Percentiles rank a stretch among this genome's conserved stretches.
These are phyloP conservation scores for Schrankia costaestrigalis DNA, from an alignment of 2,888 invertebrate species.

Conservation along the genomic window DNA sequence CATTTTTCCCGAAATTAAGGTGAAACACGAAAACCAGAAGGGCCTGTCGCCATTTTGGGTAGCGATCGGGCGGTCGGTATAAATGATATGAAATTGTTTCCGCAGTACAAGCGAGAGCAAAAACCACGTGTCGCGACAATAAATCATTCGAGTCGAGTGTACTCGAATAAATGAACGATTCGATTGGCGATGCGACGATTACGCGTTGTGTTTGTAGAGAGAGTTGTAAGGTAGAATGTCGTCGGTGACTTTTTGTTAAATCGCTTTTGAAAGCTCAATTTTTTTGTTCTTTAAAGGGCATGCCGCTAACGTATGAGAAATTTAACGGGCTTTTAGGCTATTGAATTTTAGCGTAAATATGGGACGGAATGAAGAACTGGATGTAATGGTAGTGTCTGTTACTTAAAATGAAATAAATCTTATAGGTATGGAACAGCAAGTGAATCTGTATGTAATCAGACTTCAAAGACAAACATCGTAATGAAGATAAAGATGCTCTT, in stretches of 20 bases:
- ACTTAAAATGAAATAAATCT: no score
- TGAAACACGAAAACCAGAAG: slow-evolving; percentile 57
- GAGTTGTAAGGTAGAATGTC: slow-evolving; percentile 73
- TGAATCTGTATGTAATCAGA: no score
- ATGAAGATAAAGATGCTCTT: no score
- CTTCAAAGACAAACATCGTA: no score
- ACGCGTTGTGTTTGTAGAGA: slow-evolving; percentile 67
- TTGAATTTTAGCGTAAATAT: slow-evolving; percentile 10
- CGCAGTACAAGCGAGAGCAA: slow-evolving; percentile 64
- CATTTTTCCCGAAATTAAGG: slow-evolving; percentile 64
- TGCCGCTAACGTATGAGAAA: slow-evolving; percentile 18
- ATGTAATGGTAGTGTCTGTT: no score
- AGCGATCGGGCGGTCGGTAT: slow-evolving; percentile 68
- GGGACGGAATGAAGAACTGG: no score
- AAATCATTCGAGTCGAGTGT: slow-evolving; percentile 75
- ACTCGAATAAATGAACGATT: slow-evolving; percentile 75
- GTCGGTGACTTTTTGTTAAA: slow-evolving; percentile 55
- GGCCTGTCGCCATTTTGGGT: slow-evolving; percentile 51
- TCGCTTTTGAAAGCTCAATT: slow-evolving; percentile 43
- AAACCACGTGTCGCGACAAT: slow-evolving; percentile 77
- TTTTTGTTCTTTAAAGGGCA: slow-evolving; percentile 37
- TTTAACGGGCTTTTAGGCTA: slow-evolving; percentile 19
- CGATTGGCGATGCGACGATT: slow-evolving; percentile 71
- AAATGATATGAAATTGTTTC: slow-evolving; percentile 79
- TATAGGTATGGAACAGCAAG: no score